These are phyloP conservation scores for Tragelaphus strepsiceros DNA, from an alignment of 2,113 vertebrate species.

Conservation along the genomic window DNA sequence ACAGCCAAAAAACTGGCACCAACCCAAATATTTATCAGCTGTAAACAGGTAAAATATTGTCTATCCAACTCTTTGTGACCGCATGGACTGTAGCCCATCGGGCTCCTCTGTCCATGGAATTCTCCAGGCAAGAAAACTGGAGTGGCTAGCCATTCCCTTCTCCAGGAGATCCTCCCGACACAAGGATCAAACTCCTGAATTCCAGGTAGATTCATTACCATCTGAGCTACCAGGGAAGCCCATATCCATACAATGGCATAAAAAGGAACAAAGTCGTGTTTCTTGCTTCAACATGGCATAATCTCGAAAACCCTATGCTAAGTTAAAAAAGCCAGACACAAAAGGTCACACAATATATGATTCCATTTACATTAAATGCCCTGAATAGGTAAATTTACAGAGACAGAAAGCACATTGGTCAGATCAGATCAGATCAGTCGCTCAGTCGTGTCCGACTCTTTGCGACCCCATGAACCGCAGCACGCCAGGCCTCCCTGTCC, in stretches of 20 bases:
- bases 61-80: neutral
- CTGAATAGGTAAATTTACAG: neutral
- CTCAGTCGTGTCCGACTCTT: neutral
- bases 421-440: neutral
- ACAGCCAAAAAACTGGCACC: neutral
- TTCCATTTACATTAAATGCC: conserved; percentile 4
- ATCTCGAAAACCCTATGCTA: neutral
- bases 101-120: neutral
- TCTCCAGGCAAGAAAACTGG: neutral
- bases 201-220: neutral
- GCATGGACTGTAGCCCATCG: no score
- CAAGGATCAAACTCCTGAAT: neutral
- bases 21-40: neutral
- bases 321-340: neutral
- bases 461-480: neutral
- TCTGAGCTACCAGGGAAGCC: neutral
- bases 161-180: neutral
- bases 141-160: neutral
- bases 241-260: neutral
- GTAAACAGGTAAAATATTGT: neutral
- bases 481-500: neutral
- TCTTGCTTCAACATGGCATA: neutral
- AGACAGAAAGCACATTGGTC: neutral
- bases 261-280: conserved; percentile 7
- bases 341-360: neutral